Percentiles rank a stretch among this genome's conserved stretches.
Conservation (phyloP, 2,113 vertebrate species). For the Trochalopteron elliotii region DNA sequence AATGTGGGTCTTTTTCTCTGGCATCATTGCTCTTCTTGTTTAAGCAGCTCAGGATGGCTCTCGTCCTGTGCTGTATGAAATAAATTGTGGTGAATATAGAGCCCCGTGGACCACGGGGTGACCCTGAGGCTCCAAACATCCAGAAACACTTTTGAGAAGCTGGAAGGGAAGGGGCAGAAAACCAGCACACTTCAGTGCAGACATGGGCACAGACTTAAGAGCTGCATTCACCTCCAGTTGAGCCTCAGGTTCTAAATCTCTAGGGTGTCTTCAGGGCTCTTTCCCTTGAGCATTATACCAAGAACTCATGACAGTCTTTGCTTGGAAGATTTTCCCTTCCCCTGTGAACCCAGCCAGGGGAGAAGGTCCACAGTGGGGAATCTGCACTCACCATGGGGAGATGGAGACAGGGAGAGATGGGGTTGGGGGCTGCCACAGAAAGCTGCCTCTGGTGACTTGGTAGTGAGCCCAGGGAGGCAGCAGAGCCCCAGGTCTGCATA, state of each 20-base stretch:
- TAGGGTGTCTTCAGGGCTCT: no score
- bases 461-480: neutral
- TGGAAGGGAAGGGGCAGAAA: neutral
- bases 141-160: neutral
- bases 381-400: neutral
- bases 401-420: neutral
- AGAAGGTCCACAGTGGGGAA: neutral
- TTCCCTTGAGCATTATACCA: neutral
- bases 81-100: accelerated
- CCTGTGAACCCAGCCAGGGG: neutral
- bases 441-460: neutral
- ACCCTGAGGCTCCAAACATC: neutral
- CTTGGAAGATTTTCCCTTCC: neutral
- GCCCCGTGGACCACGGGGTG: accelerated
- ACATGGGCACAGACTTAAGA: neutral
- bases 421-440: neutral
- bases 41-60: neutral
- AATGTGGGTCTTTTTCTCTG: neutral
- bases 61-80: neutral
- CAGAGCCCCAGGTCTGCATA: neutral
- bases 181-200: neutral
- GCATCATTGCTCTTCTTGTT: neutral
- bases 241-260: neutral
- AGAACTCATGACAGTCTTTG: neutral
- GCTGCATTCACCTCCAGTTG: accelerated